Conservation (phyloP, 37 sponge, comb jelly and placozoan species). For the Haliclona indistincta region DNA sequence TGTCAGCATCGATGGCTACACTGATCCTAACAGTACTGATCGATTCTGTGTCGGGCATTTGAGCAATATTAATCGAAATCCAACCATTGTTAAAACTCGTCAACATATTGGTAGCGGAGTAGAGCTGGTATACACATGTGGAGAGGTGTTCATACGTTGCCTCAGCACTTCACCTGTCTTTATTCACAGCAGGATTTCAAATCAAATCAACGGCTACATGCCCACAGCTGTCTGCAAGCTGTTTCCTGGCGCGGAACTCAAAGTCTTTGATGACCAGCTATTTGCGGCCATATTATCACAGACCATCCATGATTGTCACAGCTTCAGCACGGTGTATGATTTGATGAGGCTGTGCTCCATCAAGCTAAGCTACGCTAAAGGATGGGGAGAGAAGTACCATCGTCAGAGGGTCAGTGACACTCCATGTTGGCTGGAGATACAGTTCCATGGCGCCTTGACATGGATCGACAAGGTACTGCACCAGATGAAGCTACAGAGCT, state of each 20-base stretch:
- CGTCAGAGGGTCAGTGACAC: slow-evolving; percentile 47
- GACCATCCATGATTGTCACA: slow-evolving; percentile 37
- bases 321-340: slow-evolving; percentile 33
- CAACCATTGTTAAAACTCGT: background rate
- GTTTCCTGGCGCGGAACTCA: background rate
- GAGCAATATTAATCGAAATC: slow-evolving; percentile 41
- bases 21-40: slow-evolving; percentile 46
- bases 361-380: slow-evolving; percentile 46
- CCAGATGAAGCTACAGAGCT: background rate
- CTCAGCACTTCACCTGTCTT: background rate
- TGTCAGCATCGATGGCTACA: slow-evolving; percentile 48
- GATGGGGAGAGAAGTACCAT: slow-evolving; percentile 56
- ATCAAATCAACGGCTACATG: background rate
- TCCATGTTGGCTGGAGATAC: slow-evolving; percentile 57
- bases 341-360: slow-evolving; percentile 38
- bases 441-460: slow-evolving; percentile 27
- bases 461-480: slow-evolving; percentile 30
- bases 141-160: slow-evolving; percentile 15
- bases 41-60: slow-evolving; percentile 53
- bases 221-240: slow-evolving; percentile 15
- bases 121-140: background rate
- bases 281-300: slow-evolving; percentile 6
- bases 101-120: slow-evolving; percentile 13
- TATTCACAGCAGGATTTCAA: background rate
- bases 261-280: slow-evolving; percentile 7